Percentiles rank a stretch among this genome's conserved stretches.
These are phyloP conservation scores for Porites rus DNA, from an alignment of 92 coral and sea anemone species.

Conservation along the genomic window DNA sequence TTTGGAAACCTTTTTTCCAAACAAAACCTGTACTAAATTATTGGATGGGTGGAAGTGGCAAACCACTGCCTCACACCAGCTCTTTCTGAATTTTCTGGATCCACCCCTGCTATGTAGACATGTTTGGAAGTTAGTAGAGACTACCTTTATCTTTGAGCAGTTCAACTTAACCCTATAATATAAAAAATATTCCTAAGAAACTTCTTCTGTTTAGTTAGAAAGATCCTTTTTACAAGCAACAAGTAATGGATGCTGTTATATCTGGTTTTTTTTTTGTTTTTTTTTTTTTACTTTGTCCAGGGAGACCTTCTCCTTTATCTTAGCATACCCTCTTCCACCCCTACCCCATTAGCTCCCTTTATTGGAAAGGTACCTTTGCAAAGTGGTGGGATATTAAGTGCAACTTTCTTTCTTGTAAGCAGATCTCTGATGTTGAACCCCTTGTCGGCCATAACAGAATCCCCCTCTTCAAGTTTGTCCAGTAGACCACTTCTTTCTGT, in stretches of 20 bases:
- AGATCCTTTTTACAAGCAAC: background rate
- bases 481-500: conserved; percentile 46
- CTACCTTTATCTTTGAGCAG: background rate
- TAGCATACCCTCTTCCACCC: background rate
- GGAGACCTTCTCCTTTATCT: background rate
- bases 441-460: conserved; percentile 50
- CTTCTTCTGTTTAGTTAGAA: background rate
- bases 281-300: background rate
- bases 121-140: background rate
- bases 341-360: conserved; percentile 1
- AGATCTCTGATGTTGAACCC: conserved; percentile 44
- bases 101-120: too few relatives aligned
- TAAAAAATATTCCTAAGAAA: background rate
- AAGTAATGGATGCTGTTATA: background rate
- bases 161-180: background rate
- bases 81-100: too few relatives aligned
- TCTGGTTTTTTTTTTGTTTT: background rate
- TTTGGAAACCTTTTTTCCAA: background rate
- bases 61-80: too few relatives aligned
- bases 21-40: background rate
- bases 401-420: conserved; percentile 38
- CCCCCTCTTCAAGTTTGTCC: conserved; percentile 44
- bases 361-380: conserved; percentile 21
- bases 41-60: too few relatives aligned
- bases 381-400: conserved; percentile 48